Percentiles rank a stretch among this genome's conserved stretches.
phyloP scores from a whole-genome alignment of 2,113 vertebrate species.

The Monarcha castaneiventris region DNA sequence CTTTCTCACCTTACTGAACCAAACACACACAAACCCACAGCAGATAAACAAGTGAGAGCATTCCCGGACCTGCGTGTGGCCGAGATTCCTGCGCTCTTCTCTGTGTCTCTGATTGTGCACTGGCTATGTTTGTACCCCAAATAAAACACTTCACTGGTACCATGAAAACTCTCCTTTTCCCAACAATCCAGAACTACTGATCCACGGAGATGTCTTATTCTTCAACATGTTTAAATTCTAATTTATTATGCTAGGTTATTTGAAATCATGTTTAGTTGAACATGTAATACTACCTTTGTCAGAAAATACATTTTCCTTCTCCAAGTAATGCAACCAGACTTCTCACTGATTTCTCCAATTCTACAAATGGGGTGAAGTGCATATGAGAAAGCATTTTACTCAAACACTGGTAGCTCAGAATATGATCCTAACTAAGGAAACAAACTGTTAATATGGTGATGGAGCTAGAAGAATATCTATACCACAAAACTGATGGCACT shows the following conservation, averaged over 20 bases:
- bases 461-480: not conserved
- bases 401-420: not conserved
- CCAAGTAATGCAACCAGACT: not conserved
- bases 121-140: not conserved
- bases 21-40: not conserved
- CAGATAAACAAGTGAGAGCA: not conserved
- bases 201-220: not conserved
- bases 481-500: not conserved
- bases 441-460: not conserved
- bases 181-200: not conserved
- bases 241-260: not conserved
- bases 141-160: not conserved
- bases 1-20: not conserved
- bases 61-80: not conserved
- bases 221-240: not conserved
- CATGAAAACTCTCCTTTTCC: not conserved
- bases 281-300: not conserved
- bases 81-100: not conserved
- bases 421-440: not conserved
- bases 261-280: not conserved
- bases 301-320: not conserved
- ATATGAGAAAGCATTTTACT: not conserved
- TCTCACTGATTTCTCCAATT: not conserved
- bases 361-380: not conserved
- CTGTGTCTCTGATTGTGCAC: not conserved